phyloP scores from a whole-genome alignment of 2,888 invertebrate species.

The Thysanoteuthis rhombus region DNA sequence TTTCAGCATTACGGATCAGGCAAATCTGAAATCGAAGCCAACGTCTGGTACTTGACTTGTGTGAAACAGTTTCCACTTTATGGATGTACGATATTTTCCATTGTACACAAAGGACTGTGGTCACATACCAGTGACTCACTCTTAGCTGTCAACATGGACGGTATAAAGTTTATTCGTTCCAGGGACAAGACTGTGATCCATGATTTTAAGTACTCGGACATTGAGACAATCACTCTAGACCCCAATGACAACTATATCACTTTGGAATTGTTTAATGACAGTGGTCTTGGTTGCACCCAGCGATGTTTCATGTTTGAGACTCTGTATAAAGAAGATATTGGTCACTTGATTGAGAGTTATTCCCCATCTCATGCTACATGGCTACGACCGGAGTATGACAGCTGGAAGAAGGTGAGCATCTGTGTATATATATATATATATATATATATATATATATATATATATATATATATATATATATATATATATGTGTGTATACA shows the following conservation, averaged over 20 bases:
- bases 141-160: slow-evolving; percentile 89
- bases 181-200: slow-evolving; percentile 91
- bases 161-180: slow-evolving; percentile 88
- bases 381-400: slow-evolving; percentile 63
- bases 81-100: slow-evolving; percentile 86
- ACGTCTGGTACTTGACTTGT: slow-evolving; percentile 91
- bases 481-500: too few relatives aligned
- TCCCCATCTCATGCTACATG: slow-evolving; percentile 81
- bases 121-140: slow-evolving; percentile 80
- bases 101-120: slow-evolving; percentile 93
- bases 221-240: slow-evolving; percentile 89
- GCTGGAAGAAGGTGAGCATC: slow-evolving; percentile 52
- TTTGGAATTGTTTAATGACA: slow-evolving; percentile 82
- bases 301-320: slow-evolving; percentile 87
- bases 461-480: too few relatives aligned
- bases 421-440: background rate
- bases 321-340: slow-evolving; percentile 88
- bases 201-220: slow-evolving; percentile 89
- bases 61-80: slow-evolving; percentile 96
- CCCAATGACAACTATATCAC: slow-evolving; percentile 92
- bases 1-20: slow-evolving; percentile 82
- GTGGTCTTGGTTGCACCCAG: slow-evolving; percentile 50
- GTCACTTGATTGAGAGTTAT: slow-evolving; percentile 90
- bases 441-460: too few relatives aligned
- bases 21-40: slow-evolving; percentile 88